These are phyloP conservation scores for Scomber colias DNA, from an alignment of 2,113 vertebrate genomes.

Conservation along the genomic window DNA sequence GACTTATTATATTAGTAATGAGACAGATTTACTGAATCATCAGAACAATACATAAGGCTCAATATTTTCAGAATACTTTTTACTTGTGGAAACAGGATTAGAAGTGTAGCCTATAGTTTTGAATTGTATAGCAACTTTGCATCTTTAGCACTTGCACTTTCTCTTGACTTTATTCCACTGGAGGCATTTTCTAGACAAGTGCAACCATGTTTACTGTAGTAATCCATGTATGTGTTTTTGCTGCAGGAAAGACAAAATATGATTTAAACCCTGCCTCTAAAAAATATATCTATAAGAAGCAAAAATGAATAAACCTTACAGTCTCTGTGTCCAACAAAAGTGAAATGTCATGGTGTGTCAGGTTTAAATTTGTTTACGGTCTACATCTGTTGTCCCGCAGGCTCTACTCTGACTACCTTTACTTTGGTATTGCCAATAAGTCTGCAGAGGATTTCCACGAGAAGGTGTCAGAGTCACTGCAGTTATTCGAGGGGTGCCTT, in stretches of 20 bases:
- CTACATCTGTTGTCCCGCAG: conserved; percentile 73
- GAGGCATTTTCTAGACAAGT: not conserved
- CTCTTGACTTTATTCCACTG: not conserved
- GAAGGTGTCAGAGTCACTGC: conserved; percentile 93
- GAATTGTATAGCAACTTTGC: too few relatives aligned
- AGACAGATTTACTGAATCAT: not conserved
- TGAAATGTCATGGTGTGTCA: not conserved
- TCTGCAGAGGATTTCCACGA: conserved; percentile 96
- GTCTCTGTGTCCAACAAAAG: not conserved
- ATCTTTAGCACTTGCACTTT: conserved; percentile 3
- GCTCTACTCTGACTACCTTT: conserved; percentile 97
- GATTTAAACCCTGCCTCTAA: not conserved
- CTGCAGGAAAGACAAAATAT: not conserved
- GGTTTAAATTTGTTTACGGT: not conserved
- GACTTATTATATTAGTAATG: not conserved
- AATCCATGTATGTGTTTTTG: not conserved
- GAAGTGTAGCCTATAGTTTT: not conserved
- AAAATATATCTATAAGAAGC: not conserved
- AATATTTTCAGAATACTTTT: not conserved
- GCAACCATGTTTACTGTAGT: not conserved
- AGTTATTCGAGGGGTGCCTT: conserved; percentile 93
- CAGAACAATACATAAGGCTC: not conserved
- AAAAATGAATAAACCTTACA: not conserved
- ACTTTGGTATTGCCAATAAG: conserved; percentile 96
- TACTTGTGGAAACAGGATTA: too few relatives aligned